phyloP scores from a whole-genome alignment of 2,888 invertebrate genomes.

The Drosophila pseudotakahashii region DNA sequence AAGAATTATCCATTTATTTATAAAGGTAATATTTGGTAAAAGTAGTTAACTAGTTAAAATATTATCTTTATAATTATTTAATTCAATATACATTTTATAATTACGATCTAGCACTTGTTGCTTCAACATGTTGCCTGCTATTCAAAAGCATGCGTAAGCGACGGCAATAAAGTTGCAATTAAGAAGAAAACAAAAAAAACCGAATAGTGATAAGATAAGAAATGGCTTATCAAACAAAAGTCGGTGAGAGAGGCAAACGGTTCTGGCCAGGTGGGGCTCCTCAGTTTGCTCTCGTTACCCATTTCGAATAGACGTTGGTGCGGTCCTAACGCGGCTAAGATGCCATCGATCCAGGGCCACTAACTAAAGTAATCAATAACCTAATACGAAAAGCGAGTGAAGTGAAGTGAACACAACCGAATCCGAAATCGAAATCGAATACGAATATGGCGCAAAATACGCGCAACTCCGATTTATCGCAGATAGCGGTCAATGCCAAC shows the following conservation, averaged over 20 bases:
- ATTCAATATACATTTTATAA: too few species aligned
- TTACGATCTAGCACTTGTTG: constrained; percentile 26
- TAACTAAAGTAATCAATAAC: constrained; percentile 23
- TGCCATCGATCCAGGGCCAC: constrained; percentile 48
- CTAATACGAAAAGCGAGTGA: constrained; percentile 7
- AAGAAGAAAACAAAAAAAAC: constrained; percentile 15
- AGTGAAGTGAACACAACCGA: constrained; percentile 22
- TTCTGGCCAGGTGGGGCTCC: constrained; percentile 15
- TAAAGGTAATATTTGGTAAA: neutral
- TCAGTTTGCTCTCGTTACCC: constrained; percentile 51
- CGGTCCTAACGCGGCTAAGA: constrained; percentile 49
- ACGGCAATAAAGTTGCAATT: constrained; percentile 38
- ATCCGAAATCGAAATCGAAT: constrained; percentile 24
- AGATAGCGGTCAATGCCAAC: constrained; percentile 75
- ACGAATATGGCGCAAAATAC: constrained; percentile 59
- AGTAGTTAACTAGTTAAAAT: neutral
- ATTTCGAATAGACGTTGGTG: constrained; percentile 61
- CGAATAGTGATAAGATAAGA: constrained; percentile 60
- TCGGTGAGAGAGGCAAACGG: constrained; percentile 12
- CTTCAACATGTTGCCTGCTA: constrained; percentile 12
- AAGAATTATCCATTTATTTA: too few species aligned
- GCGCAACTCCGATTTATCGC: constrained; percentile 76
- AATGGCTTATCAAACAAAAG: constrained; percentile 46
- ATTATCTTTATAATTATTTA: neutral
- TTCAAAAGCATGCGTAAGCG: constrained; percentile 25